Evolutionary conservation across 2,888 invertebrate species (phyloP).

Genomic region (Melipona beecheii): DNA sequence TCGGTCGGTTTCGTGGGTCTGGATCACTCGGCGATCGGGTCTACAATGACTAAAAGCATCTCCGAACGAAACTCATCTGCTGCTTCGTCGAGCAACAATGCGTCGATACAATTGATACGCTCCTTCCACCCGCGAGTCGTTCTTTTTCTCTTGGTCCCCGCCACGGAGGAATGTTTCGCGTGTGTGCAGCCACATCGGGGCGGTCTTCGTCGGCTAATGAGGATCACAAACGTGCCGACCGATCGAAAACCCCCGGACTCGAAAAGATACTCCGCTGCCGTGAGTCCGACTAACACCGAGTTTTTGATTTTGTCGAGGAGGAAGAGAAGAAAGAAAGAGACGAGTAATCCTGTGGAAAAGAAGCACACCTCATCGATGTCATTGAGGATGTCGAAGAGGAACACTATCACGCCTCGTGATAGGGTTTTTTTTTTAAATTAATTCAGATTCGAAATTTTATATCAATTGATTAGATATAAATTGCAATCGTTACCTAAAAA

Average conservation of each 20-base stretch:
- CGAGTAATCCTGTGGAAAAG: no score
- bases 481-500: no score
- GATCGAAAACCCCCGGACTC: slow-evolving; percentile 24
- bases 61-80: slow-evolving; percentile 78
- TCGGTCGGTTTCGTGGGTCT: slow-evolving; percentile 55
- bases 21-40: slow-evolving; percentile 19
- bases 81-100: slow-evolving; percentile 76
- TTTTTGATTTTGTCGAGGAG: background rate
- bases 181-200: slow-evolving; percentile 35
- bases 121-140: slow-evolving; percentile 55
- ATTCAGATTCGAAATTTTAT: no score
- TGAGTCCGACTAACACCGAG: background rate
- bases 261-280: background rate
- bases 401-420: no score
- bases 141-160: slow-evolving; percentile 37
- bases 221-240: slow-evolving; percentile 69
- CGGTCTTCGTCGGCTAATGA: slow-evolving; percentile 63
- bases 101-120: slow-evolving; percentile 76
- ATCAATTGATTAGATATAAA: no score
- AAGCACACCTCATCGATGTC: no score
- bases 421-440: no score
- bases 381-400: no score
- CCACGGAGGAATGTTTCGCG: slow-evolving; percentile 26
- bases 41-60: slow-evolving; percentile 75
- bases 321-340: background rate